phyloP scores from a whole-genome alignment of 2,113 vertebrate species.

The Diphyllodes magnificus region DNA sequence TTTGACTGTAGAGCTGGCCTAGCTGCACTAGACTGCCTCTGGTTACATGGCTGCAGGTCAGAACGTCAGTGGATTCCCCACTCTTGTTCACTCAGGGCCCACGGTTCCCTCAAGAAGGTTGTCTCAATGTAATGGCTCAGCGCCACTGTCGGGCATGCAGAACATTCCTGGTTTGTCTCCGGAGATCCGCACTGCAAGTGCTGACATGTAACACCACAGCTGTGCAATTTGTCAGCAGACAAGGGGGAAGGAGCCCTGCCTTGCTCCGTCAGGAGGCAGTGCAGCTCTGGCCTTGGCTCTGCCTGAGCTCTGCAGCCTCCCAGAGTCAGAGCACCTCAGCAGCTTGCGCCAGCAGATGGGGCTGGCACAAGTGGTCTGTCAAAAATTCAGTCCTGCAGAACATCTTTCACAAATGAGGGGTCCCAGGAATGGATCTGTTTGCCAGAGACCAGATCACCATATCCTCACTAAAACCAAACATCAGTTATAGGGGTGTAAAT shows the following conservation, averaged over 20 bases:
- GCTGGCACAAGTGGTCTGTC: not conserved
- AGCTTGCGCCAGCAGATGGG: accelerated
- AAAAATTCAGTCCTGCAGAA: not conserved
- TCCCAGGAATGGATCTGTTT: not conserved
- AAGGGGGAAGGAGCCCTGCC: not conserved
- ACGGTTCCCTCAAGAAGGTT: slow-evolving; percentile 12
- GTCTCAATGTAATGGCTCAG: slow-evolving; percentile 39
- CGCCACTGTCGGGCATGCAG: slow-evolving; percentile 44
- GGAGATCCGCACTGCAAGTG: slow-evolving; percentile 49
- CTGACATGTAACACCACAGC: slow-evolving; percentile 66
- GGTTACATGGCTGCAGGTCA: not conserved
- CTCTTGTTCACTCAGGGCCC: not conserved
- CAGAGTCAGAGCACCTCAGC: not conserved
- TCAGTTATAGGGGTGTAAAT: not conserved
- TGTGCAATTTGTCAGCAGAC: slow-evolving; percentile 51
- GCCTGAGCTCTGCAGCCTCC: accelerated
- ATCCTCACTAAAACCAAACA: not conserved
- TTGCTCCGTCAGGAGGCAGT: not conserved
- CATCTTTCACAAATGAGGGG: not conserved
- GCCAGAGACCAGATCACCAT: not conserved
- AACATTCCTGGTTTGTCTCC: slow-evolving; percentile 62
- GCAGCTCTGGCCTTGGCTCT: not conserved
- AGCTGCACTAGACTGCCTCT: not conserved
- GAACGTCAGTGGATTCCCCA: not conserved
- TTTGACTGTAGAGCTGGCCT: not conserved